phyloP scores from a whole-genome alignment of 1,140 invertebrate species.

The Arctopsyche grandis region DNA sequence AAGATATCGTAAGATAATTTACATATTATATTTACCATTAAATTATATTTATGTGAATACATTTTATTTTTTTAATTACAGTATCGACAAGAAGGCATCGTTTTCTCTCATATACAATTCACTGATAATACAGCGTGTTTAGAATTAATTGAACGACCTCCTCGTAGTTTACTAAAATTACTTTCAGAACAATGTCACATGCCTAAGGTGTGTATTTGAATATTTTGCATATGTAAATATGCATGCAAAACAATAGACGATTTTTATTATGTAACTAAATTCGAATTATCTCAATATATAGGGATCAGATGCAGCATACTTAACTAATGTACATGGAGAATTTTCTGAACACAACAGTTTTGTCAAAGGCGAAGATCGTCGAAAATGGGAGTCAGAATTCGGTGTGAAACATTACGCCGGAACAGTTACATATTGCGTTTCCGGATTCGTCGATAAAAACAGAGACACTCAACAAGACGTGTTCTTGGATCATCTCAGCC shows the following conservation, averaged over 20 bases:
- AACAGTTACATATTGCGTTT: slow-evolving; percentile 88
- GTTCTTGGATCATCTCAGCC: slow-evolving; percentile 91
- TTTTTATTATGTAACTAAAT: slow-evolving; percentile 16
- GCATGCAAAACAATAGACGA: neutral
- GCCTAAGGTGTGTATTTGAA: slow-evolving; percentile 72
- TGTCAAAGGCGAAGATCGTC: slow-evolving; percentile 85
- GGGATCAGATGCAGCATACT: slow-evolving; percentile 89
- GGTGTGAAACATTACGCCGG: slow-evolving; percentile 96
- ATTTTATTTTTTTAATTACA: slow-evolving; percentile 61
- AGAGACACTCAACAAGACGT: slow-evolving; percentile 94
- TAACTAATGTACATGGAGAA: slow-evolving; percentile 90
- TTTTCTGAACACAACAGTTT: slow-evolving; percentile 88
- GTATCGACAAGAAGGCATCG: slow-evolving; percentile 90
- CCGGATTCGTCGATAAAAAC: slow-evolving; percentile 98
- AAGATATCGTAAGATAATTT: slow-evolving; percentile 83
- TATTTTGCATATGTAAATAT: slow-evolving; percentile 1
- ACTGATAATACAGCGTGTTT: slow-evolving; percentile 90
- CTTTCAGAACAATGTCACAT: slow-evolving; percentile 93
- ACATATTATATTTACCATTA: slow-evolving; percentile 16
- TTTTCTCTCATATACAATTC: slow-evolving; percentile 89
- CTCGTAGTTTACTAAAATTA: slow-evolving; percentile 86
- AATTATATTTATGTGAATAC: neutral
- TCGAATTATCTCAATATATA: slow-evolving; percentile 55
- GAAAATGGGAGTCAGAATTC: slow-evolving; percentile 92
- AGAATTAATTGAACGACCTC: slow-evolving; percentile 91